Conservation (phyloP, 2,113 vertebrate species). For the Rhea americana region DNA sequence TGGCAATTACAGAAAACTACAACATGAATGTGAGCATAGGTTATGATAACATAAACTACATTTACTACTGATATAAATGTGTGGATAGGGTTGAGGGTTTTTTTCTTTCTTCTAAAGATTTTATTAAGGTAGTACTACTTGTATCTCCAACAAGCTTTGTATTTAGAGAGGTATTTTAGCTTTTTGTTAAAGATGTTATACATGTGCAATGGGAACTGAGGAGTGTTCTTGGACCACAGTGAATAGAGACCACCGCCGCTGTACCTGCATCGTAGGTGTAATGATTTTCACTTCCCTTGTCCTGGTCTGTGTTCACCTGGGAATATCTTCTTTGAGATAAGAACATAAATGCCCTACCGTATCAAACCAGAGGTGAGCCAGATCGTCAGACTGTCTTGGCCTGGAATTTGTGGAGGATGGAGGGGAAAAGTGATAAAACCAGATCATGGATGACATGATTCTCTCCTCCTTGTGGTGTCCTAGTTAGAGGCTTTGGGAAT, state of each 20-base stretch:
- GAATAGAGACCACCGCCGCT: neutral
- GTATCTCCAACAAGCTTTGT: neutral
- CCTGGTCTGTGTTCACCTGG: neutral
- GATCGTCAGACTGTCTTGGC: neutral
- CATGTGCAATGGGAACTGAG: neutral
- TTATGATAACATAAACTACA: neutral
- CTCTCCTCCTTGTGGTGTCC: neutral
- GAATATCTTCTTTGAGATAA: neutral
- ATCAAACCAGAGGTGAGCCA: neutral
- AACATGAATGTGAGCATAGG: neutral
- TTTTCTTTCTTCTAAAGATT: constrained; percentile 1
- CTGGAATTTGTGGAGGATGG: neutral
- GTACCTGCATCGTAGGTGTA: rapidly evolving
- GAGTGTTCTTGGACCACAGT: no score
- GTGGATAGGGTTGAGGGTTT: neutral
- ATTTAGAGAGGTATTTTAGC: neutral
- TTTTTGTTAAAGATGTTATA: neutral
- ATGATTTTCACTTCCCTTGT: neutral
- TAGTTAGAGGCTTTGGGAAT: neutral
- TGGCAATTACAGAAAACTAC: neutral
- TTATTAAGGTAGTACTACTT: neutral
- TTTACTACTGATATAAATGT: neutral
- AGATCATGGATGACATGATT: neutral
- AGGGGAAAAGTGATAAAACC: neutral
- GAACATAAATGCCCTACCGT: neutral